Evolutionary conservation across 2,113 vertebrate species (phyloP).

Genomic region (Orthochromis malagaraziensis): DNA sequence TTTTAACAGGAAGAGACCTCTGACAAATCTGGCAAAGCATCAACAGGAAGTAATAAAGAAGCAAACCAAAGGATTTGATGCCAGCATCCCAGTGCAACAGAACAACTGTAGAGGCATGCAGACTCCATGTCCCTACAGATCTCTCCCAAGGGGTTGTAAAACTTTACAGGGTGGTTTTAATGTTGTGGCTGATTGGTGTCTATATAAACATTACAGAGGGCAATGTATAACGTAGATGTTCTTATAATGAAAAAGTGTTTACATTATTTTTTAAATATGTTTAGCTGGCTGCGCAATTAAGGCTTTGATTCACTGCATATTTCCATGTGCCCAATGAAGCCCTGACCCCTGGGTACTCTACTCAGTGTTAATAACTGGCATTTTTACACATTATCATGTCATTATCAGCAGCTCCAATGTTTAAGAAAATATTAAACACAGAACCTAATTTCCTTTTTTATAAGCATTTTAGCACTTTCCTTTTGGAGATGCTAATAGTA

Average conservation of each 20-base stretch:
- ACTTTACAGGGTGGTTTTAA: background rate
- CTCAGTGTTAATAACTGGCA: background rate
- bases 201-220: background rate
- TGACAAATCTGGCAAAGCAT: background rate
- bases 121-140: background rate
- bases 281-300: background rate
- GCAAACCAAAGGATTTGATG: background rate
- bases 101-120: background rate
- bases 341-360: background rate
- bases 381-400: background rate
- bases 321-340: background rate
- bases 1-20: background rate
- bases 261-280: background rate
- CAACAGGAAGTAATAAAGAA: background rate
- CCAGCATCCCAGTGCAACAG: background rate
- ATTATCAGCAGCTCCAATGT: background rate
- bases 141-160: too few species aligned
- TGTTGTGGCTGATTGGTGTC: background rate
- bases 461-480: background rate
- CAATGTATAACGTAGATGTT: background rate
- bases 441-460: background rate
- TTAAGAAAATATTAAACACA: background rate
- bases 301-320: background rate
- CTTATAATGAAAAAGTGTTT: background rate
- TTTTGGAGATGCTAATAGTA: background rate